These are phyloP conservation scores for Recurvirostra avosetta DNA, from an alignment of 2,113 vertebrate species.

Conservation along the genomic window DNA sequence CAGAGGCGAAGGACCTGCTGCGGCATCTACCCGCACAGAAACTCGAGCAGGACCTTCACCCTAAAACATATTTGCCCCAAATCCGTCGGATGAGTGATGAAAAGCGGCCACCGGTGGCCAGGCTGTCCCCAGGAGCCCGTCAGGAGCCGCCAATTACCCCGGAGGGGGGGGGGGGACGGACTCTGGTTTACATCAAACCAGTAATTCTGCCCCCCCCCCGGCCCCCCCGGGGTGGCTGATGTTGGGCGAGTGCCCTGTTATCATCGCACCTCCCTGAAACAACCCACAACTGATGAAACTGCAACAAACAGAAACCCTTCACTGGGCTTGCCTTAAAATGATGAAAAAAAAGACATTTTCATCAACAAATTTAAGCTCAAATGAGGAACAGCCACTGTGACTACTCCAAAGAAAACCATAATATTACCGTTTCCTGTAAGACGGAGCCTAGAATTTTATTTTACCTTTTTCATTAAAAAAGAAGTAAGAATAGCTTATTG, in stretches of 20 bases:
- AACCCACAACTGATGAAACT: neutral
- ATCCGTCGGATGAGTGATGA: fast-evolving
- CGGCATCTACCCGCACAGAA: no score
- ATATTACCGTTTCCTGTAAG: fast-evolving
- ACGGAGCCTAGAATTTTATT: neutral
- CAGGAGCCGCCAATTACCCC: neutral
- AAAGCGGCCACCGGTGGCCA: neutral
- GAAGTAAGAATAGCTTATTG: neutral
- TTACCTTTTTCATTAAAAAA: constrained; percentile 10
- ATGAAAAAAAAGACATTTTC: neutral
- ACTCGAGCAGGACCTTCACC: neutral
- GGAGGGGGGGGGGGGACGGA: neutral
- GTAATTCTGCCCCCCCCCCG: neutral
- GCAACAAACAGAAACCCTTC: neutral
- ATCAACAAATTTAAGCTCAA: neutral
- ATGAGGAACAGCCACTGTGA: neutral
- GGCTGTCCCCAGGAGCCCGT: neutral
- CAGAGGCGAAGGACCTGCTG: no score
- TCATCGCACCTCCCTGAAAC: neutral
- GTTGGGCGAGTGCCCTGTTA: neutral
- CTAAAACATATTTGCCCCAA: fast-evolving
- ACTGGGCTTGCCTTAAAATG: neutral
- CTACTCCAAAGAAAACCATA: neutral
- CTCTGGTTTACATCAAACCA: neutral
- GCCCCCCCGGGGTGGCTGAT: no score